Percentiles rank a stretch among this genome's conserved stretches.
phyloP scores from a whole-genome alignment of 2,888 invertebrate genomes.

The Aporophyla lueneburgensis region DNA sequence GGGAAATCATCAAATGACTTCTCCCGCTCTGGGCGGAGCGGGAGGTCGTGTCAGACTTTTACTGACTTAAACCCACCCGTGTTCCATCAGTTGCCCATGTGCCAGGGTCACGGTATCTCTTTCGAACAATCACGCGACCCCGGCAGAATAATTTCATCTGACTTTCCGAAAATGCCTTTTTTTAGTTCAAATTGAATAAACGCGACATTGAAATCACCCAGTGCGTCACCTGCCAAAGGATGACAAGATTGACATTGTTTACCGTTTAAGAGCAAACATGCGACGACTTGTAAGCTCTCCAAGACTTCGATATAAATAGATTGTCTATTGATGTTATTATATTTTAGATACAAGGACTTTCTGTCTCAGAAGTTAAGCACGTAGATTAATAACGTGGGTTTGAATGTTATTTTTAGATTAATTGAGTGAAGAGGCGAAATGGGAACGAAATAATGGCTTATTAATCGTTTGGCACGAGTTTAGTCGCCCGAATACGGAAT shows the following conservation, averaged over 20 bases:
- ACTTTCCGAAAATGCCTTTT: neutral
- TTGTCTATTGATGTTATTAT: conserved; percentile 22
- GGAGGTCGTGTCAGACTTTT: no score
- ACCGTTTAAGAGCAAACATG: conserved; percentile 17
- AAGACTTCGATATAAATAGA: conserved; percentile 19
- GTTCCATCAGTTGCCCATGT: no score
- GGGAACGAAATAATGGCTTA: neutral
- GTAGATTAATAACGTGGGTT: neutral
- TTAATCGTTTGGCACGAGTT: no score
- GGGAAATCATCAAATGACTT: no score
- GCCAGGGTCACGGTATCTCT: no score
- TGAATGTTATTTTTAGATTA: neutral
- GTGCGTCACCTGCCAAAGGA: neutral
- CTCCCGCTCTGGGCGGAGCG: no score
- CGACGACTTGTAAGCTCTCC: neutral
- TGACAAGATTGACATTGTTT: conserved; percentile 16
- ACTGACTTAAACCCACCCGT: no score
- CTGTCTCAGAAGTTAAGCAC: neutral
- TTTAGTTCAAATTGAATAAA: no score
- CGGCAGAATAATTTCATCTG: no score
- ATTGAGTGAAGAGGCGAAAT: neutral
- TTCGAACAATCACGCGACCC: no score
- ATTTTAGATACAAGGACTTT: neutral
- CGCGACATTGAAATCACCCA: neutral
- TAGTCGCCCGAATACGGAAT: no score